phyloP scores from a whole-genome alignment of 2,888 invertebrate genomes.

The Andricus quercusramuli region DNA sequence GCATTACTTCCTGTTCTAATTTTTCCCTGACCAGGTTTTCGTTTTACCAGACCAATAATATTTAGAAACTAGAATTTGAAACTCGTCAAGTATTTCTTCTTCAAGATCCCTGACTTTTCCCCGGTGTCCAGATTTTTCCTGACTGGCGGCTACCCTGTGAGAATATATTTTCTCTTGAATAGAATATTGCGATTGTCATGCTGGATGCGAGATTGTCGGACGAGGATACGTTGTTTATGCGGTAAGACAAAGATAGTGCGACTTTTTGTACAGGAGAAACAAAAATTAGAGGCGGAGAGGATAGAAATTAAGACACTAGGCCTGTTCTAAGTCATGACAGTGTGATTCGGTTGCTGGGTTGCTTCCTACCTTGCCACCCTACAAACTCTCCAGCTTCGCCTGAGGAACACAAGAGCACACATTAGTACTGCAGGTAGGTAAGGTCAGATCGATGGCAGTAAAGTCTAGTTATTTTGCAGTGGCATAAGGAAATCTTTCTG shows the following conservation, averaged over 20 bases:
- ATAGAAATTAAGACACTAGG: constrained; percentile 70
- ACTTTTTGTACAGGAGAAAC: constrained; percentile 56
- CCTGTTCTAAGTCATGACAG: constrained; percentile 77
- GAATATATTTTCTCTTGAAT: neutral
- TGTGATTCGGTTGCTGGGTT: constrained; percentile 80
- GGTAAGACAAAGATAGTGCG: constrained; percentile 62
- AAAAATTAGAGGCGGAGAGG: constrained; percentile 61
- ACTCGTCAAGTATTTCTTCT: too few relatives aligned
- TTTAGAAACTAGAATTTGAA: too few relatives aligned
- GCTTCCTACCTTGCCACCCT: constrained; percentile 87
- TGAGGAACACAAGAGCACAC: constrained; percentile 84
- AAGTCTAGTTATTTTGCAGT: constrained; percentile 77
- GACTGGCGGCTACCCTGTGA: neutral
- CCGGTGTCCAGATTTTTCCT: neutral
- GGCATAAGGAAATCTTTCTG: constrained; percentile 66
- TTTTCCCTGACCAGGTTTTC: too few relatives aligned
- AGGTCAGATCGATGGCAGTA: constrained; percentile 77
- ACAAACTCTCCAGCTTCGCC: constrained; percentile 89
- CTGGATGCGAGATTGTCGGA: constrained; percentile 58
- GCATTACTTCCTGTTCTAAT: neutral
- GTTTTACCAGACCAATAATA: too few relatives aligned
- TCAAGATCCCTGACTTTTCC: too few relatives aligned
- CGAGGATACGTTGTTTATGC: constrained; percentile 33
- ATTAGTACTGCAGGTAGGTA: constrained; percentile 79
- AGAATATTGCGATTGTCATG: constrained; percentile 53